phyloP scores from a whole-genome alignment of 2,113 vertebrate genomes.

The Diglossa brunneiventris region DNA sequence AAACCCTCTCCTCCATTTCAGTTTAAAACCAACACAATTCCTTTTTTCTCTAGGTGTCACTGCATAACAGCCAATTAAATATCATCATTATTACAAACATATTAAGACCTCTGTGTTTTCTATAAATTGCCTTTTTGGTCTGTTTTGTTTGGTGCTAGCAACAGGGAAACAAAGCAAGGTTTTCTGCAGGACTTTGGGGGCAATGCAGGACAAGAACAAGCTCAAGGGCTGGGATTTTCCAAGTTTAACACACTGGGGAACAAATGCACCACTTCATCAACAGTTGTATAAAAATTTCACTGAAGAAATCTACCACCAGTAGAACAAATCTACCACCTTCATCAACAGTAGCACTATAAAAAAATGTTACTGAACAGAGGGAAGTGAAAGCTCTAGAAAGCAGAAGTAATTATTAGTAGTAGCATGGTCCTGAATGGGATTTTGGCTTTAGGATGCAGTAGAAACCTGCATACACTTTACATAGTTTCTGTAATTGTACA shows the following conservation, averaged over 20 bases:
- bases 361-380: not conserved
- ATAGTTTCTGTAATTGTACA: not conserved
- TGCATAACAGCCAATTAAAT: not conserved
- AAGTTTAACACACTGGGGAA: not conserved
- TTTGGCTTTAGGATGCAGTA: not conserved
- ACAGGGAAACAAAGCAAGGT: not conserved
- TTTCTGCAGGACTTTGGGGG: not conserved
- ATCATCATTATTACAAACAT: not conserved
- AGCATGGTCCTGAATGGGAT: not conserved
- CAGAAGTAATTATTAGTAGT: not conserved
- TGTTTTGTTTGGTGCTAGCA: not conserved
- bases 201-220: not conserved
- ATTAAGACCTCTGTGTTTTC: not conserved
- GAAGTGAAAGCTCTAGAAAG: not conserved
- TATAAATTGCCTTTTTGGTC: not conserved
- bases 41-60: not conserved
- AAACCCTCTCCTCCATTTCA: not conserved
- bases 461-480: not conserved
- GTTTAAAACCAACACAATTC: not conserved
- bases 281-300: not conserved
- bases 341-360: fast-evolving
- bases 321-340: not conserved
- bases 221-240: not conserved
- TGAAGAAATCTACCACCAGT: not conserved
- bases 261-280: fast-evolving